Evolutionary conservation across 2,888 invertebrate species (phyloP), one percentile per base, ranked within the genome.

Genomic region (Leptopilina myrica): DNA sequence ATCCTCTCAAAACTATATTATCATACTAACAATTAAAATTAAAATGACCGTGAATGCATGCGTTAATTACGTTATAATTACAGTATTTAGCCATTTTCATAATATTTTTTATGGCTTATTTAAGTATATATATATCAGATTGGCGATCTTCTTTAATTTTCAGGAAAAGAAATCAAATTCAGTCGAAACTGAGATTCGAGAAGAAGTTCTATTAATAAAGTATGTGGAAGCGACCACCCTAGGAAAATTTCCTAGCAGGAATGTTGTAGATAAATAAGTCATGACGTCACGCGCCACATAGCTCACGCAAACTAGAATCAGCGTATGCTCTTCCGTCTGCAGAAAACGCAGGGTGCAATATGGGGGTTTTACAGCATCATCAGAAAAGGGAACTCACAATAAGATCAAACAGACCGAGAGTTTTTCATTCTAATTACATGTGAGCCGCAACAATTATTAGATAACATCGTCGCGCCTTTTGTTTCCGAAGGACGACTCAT

Each of bases 391-490:
- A 76, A 79, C 81, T 49, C 9, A 49, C 49, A 49, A 49, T 69
- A 81, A 87, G 85, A 90, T 89, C 88, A 89, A 90, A 89, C 88
- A 87, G 87, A 87, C 88, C 88, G 90, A 84, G 89, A 86, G 87
- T 88, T 88, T 89, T 86, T 88, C 88, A 88, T 89, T 88, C 86
- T 85, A 87, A 88, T 87, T 87, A 85, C 83, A 83, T 80, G 77
- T 62, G 15, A 64, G 78, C 80, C 82, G 64, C 64, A 77, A 85
- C 84, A 86, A 88, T 87, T 86, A 86, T 79, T 76, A 84, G 86
- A 87, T 86, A 85, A 81, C 84, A 86, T 84, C 62, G n/a, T 49
- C 64, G 53, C 15, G 33, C 12, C 49, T 65, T 64, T 49, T 26
- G 5, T n/a, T 79, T 78, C 62, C 79, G 49, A 78, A 33, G 76